Percentiles rank a stretch among this genome's conserved stretches.
Evolutionary conservation across 2,113 vertebrate genomes (phyloP).

Genomic region (Melierax canorus): DNA sequence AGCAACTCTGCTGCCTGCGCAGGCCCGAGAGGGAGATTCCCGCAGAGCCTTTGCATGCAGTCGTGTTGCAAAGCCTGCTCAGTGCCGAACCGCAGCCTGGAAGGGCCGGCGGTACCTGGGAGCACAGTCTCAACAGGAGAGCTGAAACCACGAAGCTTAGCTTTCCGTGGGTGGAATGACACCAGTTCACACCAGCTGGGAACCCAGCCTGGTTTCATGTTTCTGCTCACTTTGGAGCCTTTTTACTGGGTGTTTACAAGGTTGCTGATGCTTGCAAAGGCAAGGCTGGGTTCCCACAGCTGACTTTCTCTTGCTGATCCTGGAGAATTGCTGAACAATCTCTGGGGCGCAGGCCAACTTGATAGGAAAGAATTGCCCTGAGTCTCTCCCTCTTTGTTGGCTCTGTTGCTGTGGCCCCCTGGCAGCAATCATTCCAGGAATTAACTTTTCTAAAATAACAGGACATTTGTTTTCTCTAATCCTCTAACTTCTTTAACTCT

Average conservation of each 20-base stretch:
- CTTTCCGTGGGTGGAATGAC: neutral
- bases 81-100: fast-evolving
- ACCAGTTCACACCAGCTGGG: neutral
- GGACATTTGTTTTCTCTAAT: constrained; percentile 3
- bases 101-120: neutral
- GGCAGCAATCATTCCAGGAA: constrained; percentile 37
- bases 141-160: neutral
- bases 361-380: constrained; percentile 45
- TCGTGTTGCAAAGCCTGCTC: neutral
- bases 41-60: fast-evolving
- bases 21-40: neutral
- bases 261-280: constrained; percentile 29
- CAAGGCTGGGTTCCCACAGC: constrained; percentile 23
- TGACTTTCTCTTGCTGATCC: constrained; percentile 21
- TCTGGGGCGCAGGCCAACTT: constrained; percentile 40
- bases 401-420: constrained; percentile 2
- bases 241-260: neutral
- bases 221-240: neutral
- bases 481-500: constrained; percentile 11
- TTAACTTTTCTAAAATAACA: constrained; percentile 53
- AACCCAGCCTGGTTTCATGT: neutral
- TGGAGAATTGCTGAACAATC: constrained; percentile 55
- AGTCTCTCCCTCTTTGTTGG: constrained; percentile 40
- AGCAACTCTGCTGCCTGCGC: neutral
- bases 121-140: neutral